A percentile compares a stretch with the other conserved stretches of the same genome.
Conservation (phyloP, 2,888 invertebrate species). For the Maniola hyperantus region DNA sequence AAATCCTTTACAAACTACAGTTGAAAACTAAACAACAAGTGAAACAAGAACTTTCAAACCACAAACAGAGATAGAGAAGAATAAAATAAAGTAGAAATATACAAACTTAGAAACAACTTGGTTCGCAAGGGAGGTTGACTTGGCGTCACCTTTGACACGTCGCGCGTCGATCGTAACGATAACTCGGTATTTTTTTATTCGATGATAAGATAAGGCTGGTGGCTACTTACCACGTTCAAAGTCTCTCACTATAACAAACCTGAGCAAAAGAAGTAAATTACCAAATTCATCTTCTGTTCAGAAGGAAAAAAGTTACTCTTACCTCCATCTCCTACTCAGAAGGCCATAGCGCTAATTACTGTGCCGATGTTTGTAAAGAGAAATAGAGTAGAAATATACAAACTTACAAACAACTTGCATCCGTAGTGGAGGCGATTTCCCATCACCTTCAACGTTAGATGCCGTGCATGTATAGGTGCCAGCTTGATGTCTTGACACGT, state of each 20-base stretch:
- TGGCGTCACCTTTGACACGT: conserved; percentile 95
- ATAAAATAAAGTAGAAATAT: conserved; percentile 26
- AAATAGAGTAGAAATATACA: conserved; percentile 30
- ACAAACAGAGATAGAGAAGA: background rate
- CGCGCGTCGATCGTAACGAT: too few relatives aligned
- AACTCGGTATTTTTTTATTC: too few relatives aligned
- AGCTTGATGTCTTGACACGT: conserved; percentile 90
- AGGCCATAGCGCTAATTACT: too few relatives aligned
- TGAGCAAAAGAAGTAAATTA: too few relatives aligned
- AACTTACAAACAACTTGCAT: conserved; percentile 96
- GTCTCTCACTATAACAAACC: too few relatives aligned
- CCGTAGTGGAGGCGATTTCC: conserved; percentile 90
- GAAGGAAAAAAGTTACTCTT: too few relatives aligned
- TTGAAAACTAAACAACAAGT: conserved; percentile 1
- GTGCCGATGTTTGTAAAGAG: too few relatives aligned
- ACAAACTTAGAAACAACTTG: conserved; percentile 95
- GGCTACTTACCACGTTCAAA: background rate
- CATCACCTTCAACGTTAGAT: conserved; percentile 95
- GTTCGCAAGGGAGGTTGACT: conserved; percentile 90
- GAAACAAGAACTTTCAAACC: background rate
- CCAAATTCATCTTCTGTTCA: too few relatives aligned
- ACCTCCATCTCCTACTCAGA: too few relatives aligned
- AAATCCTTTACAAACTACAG: conserved; percentile 7
- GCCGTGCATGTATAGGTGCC: conserved; percentile 95
- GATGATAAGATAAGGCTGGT: too few relatives aligned